Evolutionary conservation across 2,113 vertebrate genomes (phyloP), one percentile per base, ranked within the genome.

Genomic region (Microtus oregoni): DNA sequence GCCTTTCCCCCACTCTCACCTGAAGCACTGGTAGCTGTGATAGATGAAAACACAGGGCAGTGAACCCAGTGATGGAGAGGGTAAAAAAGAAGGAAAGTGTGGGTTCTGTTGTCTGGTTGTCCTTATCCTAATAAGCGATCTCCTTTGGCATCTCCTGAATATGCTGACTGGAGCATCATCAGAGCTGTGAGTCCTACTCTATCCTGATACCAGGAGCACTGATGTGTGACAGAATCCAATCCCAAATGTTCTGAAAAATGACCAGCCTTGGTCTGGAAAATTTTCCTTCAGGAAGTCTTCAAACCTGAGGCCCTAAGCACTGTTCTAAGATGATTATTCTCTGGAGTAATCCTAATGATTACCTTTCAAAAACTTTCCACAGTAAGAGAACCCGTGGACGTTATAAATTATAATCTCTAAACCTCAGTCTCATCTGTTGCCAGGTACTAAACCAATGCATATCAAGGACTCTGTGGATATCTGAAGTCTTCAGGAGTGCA

Each of bases 221-320:
- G 0, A n/a, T 94, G 68, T 75, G 30, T 35, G 65, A 79, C 35
- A 35, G 65, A 30, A 79, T n/a, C 38, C 14, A 77, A 75, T 26
- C 5, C 6, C 26, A 63, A 85, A 90, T 78, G 77, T 44, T 70
- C 44, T 28, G 38, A 65, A 70, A 20, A 92, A 52, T 7, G 13
- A 88, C 1, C 5, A 76, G 13, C 17, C 14, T 63, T 2, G 24
- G 55, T 41, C 35, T 82, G 8, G 10, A 87, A 30, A n/a, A 87
- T 67, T 67, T 93, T 82, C 68, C 26, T 90, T 19, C 50, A 96
- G 19, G 17, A 85, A 70, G 2, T 70, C 30, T 94, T 94, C 61
- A 93, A 86, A 67, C 26, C 78, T 50, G 3, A 94, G 9, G 52
- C 44, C 52, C 41, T 94, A 86, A 89, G 58, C 88, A 50, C 10